Evolutionary conservation across 1,140 invertebrate genomes (phyloP), one percentile per base, ranked within the genome.

Genomic region (Caerostris extrusa): DNA sequence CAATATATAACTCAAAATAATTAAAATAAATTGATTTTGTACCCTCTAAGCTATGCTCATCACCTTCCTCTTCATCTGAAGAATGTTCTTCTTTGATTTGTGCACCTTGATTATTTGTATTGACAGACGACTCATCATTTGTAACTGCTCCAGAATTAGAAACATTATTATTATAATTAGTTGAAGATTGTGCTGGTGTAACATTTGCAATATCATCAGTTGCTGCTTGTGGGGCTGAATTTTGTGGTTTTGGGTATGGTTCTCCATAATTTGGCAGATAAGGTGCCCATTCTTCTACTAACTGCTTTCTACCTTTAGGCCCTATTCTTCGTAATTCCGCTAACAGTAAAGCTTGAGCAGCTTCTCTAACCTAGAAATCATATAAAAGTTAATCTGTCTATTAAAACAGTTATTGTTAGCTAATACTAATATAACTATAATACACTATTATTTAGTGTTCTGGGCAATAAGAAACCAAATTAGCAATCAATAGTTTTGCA

Each of bases 201-300:
- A 8, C 8, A 12, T 19, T 50, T 34, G 34, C 34, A 34, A 34
- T 34, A 85, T 71, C 60, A 89, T n/a, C 61, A 83, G 57, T 10
- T 82, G 93, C 83, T 81, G 93, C 61, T 19, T 94, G 77, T 14
- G 34, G 92, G 57, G 61, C 83, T 71, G 82, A 67, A 57, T 10
- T 85, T 71, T 12, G 81, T 83, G 87, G 83, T 81, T 71, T 95
- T n/a, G 94, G 90, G 87, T 90, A 94, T 7, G 92, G 92, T 57
- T 98, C 97, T 61, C 97, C 98, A 95, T 98, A 98, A 90, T 98
- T 97, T 0, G 99, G 99, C 7, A 99, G 96, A 96, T 98, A 99
- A 91, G 98, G 98, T 0, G 98, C 98, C 99, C 99, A 99, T 95
- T 97, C 97, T 95, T 99, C 98, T 0, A 99, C 98, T 8, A 99